Conservation (phyloP, 1,140 invertebrate species). For the Drosophila pectinifera region DNA sequence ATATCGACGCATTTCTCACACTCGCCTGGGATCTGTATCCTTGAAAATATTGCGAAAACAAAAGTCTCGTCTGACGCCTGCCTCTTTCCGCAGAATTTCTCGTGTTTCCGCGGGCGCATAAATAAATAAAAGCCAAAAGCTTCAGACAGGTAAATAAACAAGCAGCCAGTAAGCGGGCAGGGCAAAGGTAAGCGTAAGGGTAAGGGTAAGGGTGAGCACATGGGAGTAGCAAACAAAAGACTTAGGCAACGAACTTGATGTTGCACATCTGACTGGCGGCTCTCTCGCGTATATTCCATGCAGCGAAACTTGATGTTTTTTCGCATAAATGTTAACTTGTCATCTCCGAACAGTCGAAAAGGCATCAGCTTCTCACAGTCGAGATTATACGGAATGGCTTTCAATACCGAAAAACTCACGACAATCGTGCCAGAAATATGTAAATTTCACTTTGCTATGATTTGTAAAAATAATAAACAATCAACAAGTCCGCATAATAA, state of each 20-base stretch:
- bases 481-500: slow-evolving; percentile 38
- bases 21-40: slow-evolving; percentile 52
- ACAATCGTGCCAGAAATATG: slow-evolving; percentile 68
- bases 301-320: slow-evolving; percentile 27
- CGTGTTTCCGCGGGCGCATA: slow-evolving; percentile 30
- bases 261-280: slow-evolving; percentile 7
- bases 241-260: slow-evolving; percentile 43
- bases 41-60: slow-evolving; percentile 63
- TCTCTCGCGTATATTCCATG: slow-evolving; percentile 18
- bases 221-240: slow-evolving; percentile 60
- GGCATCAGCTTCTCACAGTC: slow-evolving; percentile 24
- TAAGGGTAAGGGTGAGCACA: slow-evolving; percentile 31
- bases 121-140: slow-evolving; percentile 28
- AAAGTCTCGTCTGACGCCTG: slow-evolving; percentile 58
- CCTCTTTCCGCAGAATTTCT: slow-evolving; percentile 67
- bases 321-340: slow-evolving; percentile 33
- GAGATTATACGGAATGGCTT: slow-evolving; percentile 16
- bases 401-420: slow-evolving; percentile 40
- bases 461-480: slow-evolving; percentile 53
- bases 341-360: slow-evolving; percentile 15
- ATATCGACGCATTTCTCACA: slow-evolving; percentile 47
- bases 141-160: slow-evolving; percentile 33
- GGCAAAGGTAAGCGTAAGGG: slow-evolving; percentile 6
- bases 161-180: slow-evolving; percentile 7
- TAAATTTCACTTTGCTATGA: slow-evolving; percentile 67